Evolutionary conservation across 2,113 vertebrate genomes (phyloP).

Genomic region (Lycaon pictus): DNA sequence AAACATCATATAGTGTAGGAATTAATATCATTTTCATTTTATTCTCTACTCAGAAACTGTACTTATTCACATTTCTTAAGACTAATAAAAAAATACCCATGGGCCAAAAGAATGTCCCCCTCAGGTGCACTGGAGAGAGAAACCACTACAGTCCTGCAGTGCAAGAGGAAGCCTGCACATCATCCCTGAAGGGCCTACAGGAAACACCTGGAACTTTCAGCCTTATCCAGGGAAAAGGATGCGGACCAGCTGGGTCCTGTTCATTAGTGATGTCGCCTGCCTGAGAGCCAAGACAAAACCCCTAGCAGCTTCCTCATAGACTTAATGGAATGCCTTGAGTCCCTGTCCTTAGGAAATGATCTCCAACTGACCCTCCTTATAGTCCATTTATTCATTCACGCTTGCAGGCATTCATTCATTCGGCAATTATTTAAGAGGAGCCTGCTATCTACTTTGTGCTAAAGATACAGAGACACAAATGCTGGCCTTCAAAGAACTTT

Average conservation of each 20-base stretch:
- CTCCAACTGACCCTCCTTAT: fast-evolving
- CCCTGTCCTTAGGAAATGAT: background rate
- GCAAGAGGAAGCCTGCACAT: fast-evolving
- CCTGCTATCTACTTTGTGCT: background rate
- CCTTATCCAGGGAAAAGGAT: background rate
- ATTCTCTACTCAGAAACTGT: background rate
- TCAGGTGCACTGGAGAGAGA: background rate
- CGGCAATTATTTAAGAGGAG: background rate
- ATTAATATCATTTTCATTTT: too few relatives aligned
- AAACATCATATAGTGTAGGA: fast-evolving
- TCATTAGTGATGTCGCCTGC: fast-evolving
- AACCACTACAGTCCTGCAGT: fast-evolving
- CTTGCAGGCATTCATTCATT: background rate
- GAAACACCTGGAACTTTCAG: background rate
- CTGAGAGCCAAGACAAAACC: too few relatives aligned
- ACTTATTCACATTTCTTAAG: background rate
- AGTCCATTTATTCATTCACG: background rate
- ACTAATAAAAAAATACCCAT: too few relatives aligned
- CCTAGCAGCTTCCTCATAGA: background rate
- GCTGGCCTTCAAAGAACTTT: background rate
- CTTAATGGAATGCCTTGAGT: background rate
- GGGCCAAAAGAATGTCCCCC: background rate
- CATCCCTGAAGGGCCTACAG: fast-evolving
- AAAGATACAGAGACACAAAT: background rate
- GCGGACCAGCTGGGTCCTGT: fast-evolving